Conservation (phyloP, 2,113 vertebrate species). For the Lepus timidus region DNA sequence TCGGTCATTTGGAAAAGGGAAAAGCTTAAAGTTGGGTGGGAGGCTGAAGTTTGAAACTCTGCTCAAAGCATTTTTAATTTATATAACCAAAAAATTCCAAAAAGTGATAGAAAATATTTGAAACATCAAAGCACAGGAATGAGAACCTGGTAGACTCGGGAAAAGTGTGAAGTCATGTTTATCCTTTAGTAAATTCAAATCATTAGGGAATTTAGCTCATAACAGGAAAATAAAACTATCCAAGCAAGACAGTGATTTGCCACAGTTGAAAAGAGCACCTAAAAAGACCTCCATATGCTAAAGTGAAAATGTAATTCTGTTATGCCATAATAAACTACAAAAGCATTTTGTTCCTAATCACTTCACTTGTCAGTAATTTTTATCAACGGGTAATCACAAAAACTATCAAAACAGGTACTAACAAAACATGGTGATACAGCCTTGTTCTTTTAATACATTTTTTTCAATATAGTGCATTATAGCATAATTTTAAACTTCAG, state of each 20-base stretch:
- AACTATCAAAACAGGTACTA: neutral
- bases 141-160: neutral
- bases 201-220: neutral
- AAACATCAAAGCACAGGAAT: neutral
- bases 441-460: neutral
- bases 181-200: neutral
- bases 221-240: neutral
- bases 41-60: neutral
- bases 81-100: constrained; percentile 3
- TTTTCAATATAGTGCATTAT: neutral
- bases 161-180: constrained; percentile 29
- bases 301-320: neutral
- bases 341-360: neutral
- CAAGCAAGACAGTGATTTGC: neutral
- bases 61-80: neutral
- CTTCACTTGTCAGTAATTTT: neutral
- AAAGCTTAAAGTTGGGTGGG: neutral
- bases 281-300: neutral
- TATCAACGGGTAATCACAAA: neutral
- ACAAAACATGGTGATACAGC: constrained; percentile 2
- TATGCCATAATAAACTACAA: neutral
- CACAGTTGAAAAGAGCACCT: neutral
- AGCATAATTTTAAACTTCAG: constrained; percentile 15
- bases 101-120: neutral
- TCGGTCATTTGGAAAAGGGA: neutral